Conservation (phyloP, 2,797 vertebrate genomes). For the Malurus leucopterus region DNA sequence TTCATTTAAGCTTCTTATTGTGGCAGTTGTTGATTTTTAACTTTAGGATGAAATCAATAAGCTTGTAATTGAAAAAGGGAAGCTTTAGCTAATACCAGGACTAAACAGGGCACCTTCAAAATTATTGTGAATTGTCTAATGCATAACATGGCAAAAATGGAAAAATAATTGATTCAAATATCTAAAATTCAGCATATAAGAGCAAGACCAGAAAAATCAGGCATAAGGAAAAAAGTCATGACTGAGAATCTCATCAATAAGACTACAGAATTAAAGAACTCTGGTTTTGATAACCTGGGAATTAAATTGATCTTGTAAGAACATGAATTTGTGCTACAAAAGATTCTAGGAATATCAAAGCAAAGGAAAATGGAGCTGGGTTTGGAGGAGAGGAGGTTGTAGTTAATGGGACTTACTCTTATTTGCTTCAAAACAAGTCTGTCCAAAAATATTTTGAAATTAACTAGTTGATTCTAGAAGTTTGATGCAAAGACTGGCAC, state of each 20-base stretch:
- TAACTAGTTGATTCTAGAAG: background rate
- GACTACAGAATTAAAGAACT: background rate
- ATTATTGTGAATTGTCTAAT: background rate
- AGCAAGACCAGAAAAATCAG: background rate
- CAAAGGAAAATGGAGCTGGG: background rate
- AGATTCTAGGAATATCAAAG: background rate
- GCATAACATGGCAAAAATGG: rapidly evolving
- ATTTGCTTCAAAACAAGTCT: background rate
- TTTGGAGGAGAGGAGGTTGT: background rate
- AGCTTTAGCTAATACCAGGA: background rate
- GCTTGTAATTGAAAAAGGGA: background rate
- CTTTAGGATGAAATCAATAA: background rate
- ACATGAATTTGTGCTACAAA: background rate
- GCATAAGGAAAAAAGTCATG: background rate
- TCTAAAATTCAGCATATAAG: background rate
- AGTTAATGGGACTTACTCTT: background rate
- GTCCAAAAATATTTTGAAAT: background rate
- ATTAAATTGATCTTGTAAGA: background rate
- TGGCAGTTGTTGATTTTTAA: background rate
- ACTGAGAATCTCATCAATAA: background rate
- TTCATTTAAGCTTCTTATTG: background rate
- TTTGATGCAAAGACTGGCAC: background rate
- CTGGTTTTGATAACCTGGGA: background rate
- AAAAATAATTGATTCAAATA: background rate
- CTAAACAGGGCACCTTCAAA: background rate